phyloP scores from a whole-genome alignment of 2,113 vertebrate species.

The Ursus arctos region DNA sequence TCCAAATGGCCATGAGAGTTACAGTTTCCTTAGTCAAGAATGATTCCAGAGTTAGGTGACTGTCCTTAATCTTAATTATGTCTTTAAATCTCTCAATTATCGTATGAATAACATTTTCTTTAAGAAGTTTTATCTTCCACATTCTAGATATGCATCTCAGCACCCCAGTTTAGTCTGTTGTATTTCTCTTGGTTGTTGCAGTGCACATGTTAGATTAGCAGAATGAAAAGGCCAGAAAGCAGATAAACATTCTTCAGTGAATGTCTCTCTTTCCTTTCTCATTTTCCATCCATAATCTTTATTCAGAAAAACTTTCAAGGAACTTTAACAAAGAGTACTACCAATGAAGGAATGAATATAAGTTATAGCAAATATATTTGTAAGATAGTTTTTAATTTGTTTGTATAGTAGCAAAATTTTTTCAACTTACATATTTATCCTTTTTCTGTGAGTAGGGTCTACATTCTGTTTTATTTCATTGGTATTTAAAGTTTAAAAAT shows the following conservation, averaged over 20 bases:
- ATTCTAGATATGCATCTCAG: not conserved
- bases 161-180: not conserved
- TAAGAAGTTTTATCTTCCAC: not conserved
- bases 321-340: not conserved
- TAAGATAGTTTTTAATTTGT: not conserved
- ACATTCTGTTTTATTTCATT: conserved; percentile 13
- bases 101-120: not conserved
- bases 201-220: not conserved
- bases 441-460: not conserved
- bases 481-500: conserved; percentile 60
- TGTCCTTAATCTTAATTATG: not conserved
- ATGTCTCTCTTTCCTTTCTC: not conserved
- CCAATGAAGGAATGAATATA: conserved; percentile 15
- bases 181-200: not conserved
- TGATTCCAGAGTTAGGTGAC: not conserved
- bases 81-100: not conserved
- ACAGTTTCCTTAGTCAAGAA: conserved; percentile 6
- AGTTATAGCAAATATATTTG: conserved; percentile 7
- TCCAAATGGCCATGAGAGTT: not conserved
- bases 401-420: not conserved
- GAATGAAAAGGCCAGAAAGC: not conserved
- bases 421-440: conserved; percentile 2
- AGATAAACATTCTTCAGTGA: not conserved
- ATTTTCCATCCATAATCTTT: conserved; percentile 43
- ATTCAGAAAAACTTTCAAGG: conserved; percentile 13